phyloP scores from a whole-genome alignment of 2,113 vertebrate genomes.

The Addax nasomaculatus region DNA sequence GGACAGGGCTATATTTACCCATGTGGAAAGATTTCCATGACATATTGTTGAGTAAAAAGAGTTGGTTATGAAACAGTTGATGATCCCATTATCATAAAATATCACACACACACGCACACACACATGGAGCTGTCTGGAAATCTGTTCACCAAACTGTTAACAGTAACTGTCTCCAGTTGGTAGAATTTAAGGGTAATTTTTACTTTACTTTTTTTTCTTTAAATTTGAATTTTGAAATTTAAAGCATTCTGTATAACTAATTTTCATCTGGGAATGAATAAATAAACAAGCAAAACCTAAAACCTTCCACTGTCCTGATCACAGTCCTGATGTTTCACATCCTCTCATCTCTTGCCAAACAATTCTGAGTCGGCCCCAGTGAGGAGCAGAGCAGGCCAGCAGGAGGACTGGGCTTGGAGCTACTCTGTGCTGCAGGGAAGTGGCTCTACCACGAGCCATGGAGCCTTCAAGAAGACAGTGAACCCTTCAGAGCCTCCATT shows the following conservation, averaged over 20 bases:
- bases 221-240: slow-evolving; percentile 33
- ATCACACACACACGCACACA: neutral
- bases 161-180: slow-evolving; percentile 17
- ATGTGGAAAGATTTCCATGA: slow-evolving; percentile 20
- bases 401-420: neutral
- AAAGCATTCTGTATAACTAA: neutral
- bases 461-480: neutral
- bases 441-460: neutral
- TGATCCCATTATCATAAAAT: slow-evolving; percentile 49
- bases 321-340: neutral
- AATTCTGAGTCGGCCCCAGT: accelerated
- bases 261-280: slow-evolving; percentile 10
- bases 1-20: neutral
- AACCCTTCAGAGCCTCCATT: neutral
- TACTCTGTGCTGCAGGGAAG: no score
- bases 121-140: slow-evolving; percentile 36
- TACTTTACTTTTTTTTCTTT: slow-evolving; percentile 43
- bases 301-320: neutral
- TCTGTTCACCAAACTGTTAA: slow-evolving; percentile 64
- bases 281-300: neutral
- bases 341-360: neutral
- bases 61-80: slow-evolving; percentile 55
- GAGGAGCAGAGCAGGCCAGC: neutral
- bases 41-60: slow-evolving; percentile 60
- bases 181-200: slow-evolving; percentile 47